Percentiles rank a stretch among this genome's conserved stretches.
Conservation (phyloP, 1,140 invertebrate genomes). For the Vanessa tameamea region DNA sequence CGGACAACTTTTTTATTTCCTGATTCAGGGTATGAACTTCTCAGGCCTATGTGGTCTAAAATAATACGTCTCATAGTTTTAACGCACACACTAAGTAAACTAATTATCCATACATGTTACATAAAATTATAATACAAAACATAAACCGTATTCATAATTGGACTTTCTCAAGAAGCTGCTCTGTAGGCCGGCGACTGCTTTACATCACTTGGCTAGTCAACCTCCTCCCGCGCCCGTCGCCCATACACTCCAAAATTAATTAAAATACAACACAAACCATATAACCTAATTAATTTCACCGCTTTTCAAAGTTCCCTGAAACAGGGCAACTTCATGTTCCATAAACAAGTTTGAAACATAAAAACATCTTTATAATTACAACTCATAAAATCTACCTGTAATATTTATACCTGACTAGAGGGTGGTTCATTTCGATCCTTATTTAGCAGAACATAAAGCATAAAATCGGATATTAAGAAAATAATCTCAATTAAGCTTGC, state of each 20-base stretch:
- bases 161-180: no score
- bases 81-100: no score
- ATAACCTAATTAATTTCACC: conserved; percentile 6
- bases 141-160: no score
- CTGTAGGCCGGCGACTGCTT: no score
- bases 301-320: conserved; percentile 3
- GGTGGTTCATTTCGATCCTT: background rate
- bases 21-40: no score
- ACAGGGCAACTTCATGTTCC: background rate
- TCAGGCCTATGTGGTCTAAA: no score
- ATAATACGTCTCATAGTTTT: no score
- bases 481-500: conserved; percentile 1
- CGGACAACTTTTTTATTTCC: no score
- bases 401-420: background rate
- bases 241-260: background rate
- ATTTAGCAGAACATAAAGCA: background rate
- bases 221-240: background rate
- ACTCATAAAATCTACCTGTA: conserved; percentile 12
- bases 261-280: background rate
- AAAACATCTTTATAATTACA: conserved; percentile 19
- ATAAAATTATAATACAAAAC: no score
- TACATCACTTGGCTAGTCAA: no score
- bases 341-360: conserved; percentile 20
- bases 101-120: no score
- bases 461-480: background rate